Base-by-base conservation (phyloP, 1,140 invertebrate genomes). In the Bradysia coprophila region DNA sequence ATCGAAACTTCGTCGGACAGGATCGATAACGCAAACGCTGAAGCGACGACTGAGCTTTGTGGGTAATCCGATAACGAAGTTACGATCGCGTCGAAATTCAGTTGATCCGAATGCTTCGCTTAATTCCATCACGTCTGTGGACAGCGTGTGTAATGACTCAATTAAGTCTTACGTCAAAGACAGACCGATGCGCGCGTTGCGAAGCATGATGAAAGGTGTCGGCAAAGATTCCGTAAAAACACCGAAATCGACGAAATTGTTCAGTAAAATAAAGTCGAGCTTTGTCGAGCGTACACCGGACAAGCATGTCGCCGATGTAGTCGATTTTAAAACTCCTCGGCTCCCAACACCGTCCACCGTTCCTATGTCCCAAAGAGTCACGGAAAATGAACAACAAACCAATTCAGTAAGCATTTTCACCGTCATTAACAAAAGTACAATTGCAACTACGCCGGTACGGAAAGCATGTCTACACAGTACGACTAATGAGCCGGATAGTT, bases 31-130 rank as follows among this genome's bases (percentile, higher is more conserved):
- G 37, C 46, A 55, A 21, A 52, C 51, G 5, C 44, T 60, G 2
- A 48, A 53, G 28, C 48, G 55, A 3, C 57, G 57, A n/a, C 54
- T 60, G 32, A 57, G 54, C 36, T 60, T 57, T 45, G 57, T 54
- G 16, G 54, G 54, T 3, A 56, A 53, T 21, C 57, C 57, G 2
- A 47, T 60, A 11, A 47, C 55, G 15, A 59, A 54, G 36, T 36
- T 60, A 21, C 42, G 57, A 6, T 52, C 54, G 2, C 47, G 57
- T 0, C 51, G 57, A 11, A 59, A 56, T 41, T 60, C 57, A 2
- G 49, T 55, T 38, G 47, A 46, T 41, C 52, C 51, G 1, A 54
- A 60, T 43, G 51, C 57, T 37, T 57, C 56, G 9, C 45, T 57
- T 1, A 54, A 50, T 40, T 60, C 57, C 6, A 24, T 59, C 41